Conservation (phyloP, 2,113 vertebrate species). For the Suricata suricatta region DNA sequence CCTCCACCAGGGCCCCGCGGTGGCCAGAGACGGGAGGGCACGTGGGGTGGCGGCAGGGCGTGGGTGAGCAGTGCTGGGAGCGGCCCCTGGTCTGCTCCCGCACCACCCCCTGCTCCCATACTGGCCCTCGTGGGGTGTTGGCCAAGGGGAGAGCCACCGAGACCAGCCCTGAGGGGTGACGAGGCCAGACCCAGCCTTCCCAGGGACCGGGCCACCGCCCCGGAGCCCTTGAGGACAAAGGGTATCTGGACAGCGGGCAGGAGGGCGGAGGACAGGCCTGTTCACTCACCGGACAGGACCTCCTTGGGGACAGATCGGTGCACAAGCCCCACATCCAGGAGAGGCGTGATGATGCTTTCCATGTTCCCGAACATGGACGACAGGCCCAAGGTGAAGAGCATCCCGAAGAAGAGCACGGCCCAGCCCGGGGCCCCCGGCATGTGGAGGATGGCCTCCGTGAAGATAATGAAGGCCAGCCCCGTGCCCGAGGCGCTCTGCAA, state of each 20-base stretch:
- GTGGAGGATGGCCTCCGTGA: conserved; percentile 91
- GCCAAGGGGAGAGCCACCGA: rapidly evolving
- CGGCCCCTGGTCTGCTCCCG: not conserved
- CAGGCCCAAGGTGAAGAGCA: conserved; percentile 93
- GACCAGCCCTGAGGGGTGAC: not conserved
- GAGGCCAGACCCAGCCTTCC: not conserved
- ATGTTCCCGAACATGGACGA: conserved; percentile 96
- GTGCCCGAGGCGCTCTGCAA: conserved; percentile 87
- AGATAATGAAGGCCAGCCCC: conserved; percentile 93
- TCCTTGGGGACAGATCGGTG: conserved; percentile 88
- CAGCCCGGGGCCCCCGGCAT: conserved; percentile 93
- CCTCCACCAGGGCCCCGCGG: rapidly evolving
- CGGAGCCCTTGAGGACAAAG: rapidly evolving
- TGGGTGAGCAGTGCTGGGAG: rapidly evolving
- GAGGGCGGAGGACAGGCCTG: not conserved
- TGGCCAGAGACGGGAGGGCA: not conserved
- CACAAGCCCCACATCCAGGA: conserved; percentile 87
- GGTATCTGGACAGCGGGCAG: rapidly evolving
- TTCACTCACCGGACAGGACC: conserved; percentile 87
- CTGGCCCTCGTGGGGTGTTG: not conserved
- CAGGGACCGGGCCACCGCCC: rapidly evolving
- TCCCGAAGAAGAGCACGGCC: conserved; percentile 94
- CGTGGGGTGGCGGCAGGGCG: not conserved
- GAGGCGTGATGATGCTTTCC: conserved; percentile 90
- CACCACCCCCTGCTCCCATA: not conserved